A percentile compares a stretch with the other conserved stretches of the same genome.
phyloP scores from a whole-genome alignment of 2,113 vertebrate species.

The Aspidoscelis tigris region DNA sequence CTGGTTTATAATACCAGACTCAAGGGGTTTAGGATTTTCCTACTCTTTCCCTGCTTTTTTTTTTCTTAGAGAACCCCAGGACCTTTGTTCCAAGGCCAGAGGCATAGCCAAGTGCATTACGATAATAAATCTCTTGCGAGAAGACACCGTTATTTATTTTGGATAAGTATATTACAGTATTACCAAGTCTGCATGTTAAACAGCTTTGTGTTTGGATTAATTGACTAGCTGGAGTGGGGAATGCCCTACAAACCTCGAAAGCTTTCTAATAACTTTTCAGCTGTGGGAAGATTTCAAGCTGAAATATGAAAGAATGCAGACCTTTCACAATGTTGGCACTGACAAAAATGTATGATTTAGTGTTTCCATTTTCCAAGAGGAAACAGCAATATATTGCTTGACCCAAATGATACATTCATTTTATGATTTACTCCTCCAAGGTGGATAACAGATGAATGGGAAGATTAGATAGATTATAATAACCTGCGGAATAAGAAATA shows the following conservation, averaged over 20 bases:
- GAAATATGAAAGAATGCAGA: slow-evolving; percentile 62
- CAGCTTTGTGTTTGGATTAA: slow-evolving; percentile 33
- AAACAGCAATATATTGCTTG: slow-evolving; percentile 57
- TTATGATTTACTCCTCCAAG: slow-evolving; percentile 37
- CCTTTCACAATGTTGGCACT: slow-evolving; percentile 56
- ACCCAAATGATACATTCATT: slow-evolving; percentile 57
- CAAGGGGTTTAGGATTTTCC: slow-evolving; percentile 54
- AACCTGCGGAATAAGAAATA: not conserved
- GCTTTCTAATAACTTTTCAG: slow-evolving; percentile 38
- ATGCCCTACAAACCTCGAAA: slow-evolving; percentile 28
- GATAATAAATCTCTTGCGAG: slow-evolving; percentile 56
- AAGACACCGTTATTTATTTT: slow-evolving; percentile 50
- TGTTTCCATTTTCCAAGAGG: slow-evolving; percentile 61
- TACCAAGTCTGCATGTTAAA: slow-evolving; percentile 38
- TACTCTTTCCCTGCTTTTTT: slow-evolving; percentile 15
- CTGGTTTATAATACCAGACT: slow-evolving; percentile 35
- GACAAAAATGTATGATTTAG: slow-evolving; percentile 64
- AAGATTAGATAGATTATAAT: slow-evolving; percentile 25
- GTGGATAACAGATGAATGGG: slow-evolving; percentile 29
- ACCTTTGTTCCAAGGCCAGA: slow-evolving; percentile 53
- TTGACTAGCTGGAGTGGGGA: slow-evolving; percentile 43
- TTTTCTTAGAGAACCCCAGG: slow-evolving; percentile 8
- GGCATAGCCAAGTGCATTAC: slow-evolving; percentile 38
- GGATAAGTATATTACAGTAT: slow-evolving; percentile 19
- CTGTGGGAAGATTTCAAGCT: slow-evolving; percentile 60